These are phyloP conservation scores for Silurus glanis DNA, from an alignment of 2,113 vertebrate genomes.

Conservation along the genomic window DNA sequence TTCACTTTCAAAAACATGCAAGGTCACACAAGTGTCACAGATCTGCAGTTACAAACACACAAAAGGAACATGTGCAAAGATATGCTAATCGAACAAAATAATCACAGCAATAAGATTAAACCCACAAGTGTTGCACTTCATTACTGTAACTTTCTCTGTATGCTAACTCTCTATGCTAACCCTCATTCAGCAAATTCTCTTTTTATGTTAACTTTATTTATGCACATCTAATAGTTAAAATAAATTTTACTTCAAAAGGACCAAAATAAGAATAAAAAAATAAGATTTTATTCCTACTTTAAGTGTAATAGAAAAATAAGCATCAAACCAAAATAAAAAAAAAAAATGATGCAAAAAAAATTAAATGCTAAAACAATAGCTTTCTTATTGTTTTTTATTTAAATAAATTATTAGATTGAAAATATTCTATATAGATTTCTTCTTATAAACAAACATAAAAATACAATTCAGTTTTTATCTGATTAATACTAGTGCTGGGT, in stretches of 20 bases:
- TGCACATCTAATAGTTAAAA: too few relatives aligned
- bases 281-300: not conserved
- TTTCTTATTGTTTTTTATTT: too few relatives aligned
- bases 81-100: not conserved
- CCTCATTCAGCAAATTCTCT: too few relatives aligned
- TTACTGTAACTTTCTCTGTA: not conserved
- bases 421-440: too few relatives aligned
- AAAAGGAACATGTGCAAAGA: not conserved
- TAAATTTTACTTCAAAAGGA: too few relatives aligned
- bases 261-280: too few relatives aligned
- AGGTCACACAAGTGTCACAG: conserved; percentile 1
- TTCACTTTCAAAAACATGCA: conserved; percentile 7
- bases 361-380: too few relatives aligned
- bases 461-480: not conserved
- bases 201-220: too few relatives aligned
- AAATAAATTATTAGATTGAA: too few relatives aligned
- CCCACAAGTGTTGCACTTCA: not conserved
- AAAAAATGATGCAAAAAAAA: too few relatives aligned
- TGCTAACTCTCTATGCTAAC: not conserved
- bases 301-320: not conserved
- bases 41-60: not conserved
- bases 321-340: not conserved
- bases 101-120: not conserved
- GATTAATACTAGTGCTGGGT: not conserved
- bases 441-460: not conserved